Evolutionary conservation across 2,888 invertebrate species (phyloP).

Genomic region (Parnassius smintheus): DNA sequence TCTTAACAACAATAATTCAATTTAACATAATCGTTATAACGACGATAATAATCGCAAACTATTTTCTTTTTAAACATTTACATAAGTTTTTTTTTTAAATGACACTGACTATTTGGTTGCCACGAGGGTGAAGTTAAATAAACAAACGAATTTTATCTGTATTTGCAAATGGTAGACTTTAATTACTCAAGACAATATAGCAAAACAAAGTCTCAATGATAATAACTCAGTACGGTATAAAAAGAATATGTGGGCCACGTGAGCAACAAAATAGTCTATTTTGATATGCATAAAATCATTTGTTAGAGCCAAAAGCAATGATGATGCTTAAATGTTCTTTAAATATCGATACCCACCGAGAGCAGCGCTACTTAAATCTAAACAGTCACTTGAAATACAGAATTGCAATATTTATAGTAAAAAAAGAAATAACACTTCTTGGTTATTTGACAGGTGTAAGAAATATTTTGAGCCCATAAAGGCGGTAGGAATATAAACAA

Average conservation of each 20-base stretch:
- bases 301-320: conserved; percentile 47
- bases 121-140: conserved; percentile 3
- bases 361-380: conserved; percentile 52
- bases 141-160: too few relatives aligned
- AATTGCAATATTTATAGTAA: conserved; percentile 48
- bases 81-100: conserved; percentile 21
- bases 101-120: conserved; percentile 19
- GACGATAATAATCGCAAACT: conserved; percentile 41
- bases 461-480: conserved; percentile 57
- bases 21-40: conserved; percentile 46
- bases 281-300: conserved; percentile 46
- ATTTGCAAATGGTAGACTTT: too few relatives aligned
- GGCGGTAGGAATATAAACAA: conserved; percentile 50
- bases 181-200: too few relatives aligned
- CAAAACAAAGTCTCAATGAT: too few relatives aligned
- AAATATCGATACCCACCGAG: conserved; percentile 46
- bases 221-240: too few relatives aligned
- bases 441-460: conserved; percentile 51
- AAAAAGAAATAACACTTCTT: conserved; percentile 41
- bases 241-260: conserved; percentile 1
- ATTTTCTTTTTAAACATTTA: conserved; percentile 28
- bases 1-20: conserved; percentile 52
- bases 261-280: conserved; percentile 32
- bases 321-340: conserved; percentile 38
- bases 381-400: conserved; percentile 57